Percentiles rank a stretch among this genome's conserved stretches.
Evolutionary conservation across 2,888 invertebrate genomes (phyloP).

Genomic region (Troides oblongomaculatus): DNA sequence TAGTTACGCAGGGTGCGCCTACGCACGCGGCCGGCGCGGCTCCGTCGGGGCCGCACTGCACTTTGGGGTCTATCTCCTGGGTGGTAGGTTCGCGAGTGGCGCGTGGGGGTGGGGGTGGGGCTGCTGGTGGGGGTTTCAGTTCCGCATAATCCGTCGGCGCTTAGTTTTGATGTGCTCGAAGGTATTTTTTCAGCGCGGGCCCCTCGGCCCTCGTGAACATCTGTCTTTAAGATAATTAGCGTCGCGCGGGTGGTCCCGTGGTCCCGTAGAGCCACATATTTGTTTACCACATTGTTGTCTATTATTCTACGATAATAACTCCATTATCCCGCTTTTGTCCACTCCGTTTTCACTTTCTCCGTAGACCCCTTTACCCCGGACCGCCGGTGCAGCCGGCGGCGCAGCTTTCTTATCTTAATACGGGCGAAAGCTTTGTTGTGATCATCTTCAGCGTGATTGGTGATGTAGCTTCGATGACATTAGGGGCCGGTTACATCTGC

Average conservation of each 20-base stretch:
- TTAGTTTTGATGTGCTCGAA: conserved; percentile 71
- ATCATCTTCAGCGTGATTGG: too few relatives aligned
- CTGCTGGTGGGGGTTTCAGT: conserved; percentile 29
- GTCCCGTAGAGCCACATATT: conserved; percentile 39
- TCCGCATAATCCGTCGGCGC: conserved; percentile 71
- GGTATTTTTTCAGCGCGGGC: conserved; percentile 60
- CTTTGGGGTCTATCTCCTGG: conserved; percentile 27
- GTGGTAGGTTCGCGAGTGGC: too few relatives aligned
- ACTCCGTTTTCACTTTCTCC: conserved; percentile 72
- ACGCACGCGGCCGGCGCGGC: not conserved
- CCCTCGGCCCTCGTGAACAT: conserved; percentile 67
- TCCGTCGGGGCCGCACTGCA: not conserved
- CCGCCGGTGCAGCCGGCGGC: conserved; percentile 68
- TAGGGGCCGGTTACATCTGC: too few relatives aligned
- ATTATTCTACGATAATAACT: conserved; percentile 59
- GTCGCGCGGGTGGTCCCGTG: conserved; percentile 60
- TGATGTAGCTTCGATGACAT: too few relatives aligned
- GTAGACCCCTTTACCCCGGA: conserved; percentile 59
- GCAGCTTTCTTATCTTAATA: conserved; percentile 5
- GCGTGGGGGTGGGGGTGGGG: conserved; percentile 21
- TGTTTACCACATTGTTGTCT: conserved; percentile 49
- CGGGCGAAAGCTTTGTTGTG: not conserved
- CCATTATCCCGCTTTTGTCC: conserved; percentile 60
- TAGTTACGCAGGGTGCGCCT: not conserved
- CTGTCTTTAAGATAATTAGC: conserved; percentile 69